Evolutionary conservation across 2,113 vertebrate genomes (phyloP).

Genomic region (Conger conger): DNA sequence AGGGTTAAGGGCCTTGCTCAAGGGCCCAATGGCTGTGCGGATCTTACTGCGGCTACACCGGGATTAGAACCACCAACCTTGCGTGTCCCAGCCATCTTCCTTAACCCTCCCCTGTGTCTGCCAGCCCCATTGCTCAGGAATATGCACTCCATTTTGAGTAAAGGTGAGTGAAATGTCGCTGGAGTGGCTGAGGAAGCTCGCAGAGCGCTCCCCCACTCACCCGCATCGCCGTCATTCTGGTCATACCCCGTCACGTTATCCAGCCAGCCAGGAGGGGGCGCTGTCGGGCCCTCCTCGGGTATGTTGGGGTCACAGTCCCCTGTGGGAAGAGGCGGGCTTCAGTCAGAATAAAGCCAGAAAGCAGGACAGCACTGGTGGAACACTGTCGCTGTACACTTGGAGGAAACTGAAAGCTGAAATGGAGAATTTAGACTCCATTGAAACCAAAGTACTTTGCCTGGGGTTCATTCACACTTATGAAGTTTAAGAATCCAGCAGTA

Average conservation of each 20-base stretch:
- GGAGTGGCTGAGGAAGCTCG: neutral
- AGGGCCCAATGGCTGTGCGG: too few species aligned
- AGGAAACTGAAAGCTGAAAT: neutral
- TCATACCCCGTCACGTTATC: constrained; percentile 53
- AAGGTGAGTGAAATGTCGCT: neutral
- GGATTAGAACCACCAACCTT: too few species aligned
- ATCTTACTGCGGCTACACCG: too few species aligned
- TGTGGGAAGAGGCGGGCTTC: neutral
- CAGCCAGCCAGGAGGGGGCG: constrained; percentile 64
- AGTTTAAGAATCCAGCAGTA: too few species aligned
- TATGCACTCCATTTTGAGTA: too few species aligned
- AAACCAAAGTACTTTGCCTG: neutral
- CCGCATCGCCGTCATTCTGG: constrained; percentile 42
- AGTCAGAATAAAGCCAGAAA: neutral
- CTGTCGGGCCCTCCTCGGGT: constrained; percentile 59
- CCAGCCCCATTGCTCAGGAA: neutral
- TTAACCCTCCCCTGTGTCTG: too few species aligned
- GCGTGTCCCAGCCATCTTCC: too few species aligned
- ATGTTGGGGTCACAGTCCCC: constrained; percentile 60
- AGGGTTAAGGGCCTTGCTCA: too few species aligned
- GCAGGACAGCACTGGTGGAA: neutral
- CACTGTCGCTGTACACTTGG: neutral
- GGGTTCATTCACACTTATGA: too few species aligned
- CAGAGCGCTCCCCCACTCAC: constrained; percentile 33
- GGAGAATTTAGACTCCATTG: neutral